Evolutionary conservation across 2,888 invertebrate species (phyloP).

Genomic region (Sepiola atlantica): DNA sequence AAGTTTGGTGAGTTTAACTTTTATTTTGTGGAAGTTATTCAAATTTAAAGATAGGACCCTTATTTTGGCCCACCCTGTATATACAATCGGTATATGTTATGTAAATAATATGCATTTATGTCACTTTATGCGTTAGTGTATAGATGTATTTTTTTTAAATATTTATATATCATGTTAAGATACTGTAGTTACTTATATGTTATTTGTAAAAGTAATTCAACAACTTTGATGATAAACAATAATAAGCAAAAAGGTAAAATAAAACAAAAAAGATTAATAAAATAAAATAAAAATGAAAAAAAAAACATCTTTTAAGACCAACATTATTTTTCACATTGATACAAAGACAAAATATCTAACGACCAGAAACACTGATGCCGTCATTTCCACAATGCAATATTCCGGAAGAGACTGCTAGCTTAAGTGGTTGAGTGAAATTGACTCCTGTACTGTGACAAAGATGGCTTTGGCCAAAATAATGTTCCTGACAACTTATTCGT

Average conservation of each 20-base stretch:
- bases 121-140: not conserved
- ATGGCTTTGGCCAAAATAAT: not conserved
- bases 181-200: not conserved
- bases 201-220: not conserved
- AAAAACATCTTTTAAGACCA: not conserved
- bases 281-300: not conserved
- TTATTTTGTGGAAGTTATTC: no score
- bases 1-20: no score
- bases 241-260: not conserved
- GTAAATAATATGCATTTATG: constrained; percentile 1
- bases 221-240: not conserved
- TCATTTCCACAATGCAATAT: not conserved
- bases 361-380: constrained; percentile 6
- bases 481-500: not conserved
- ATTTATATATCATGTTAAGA: not conserved
- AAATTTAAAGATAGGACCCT: no score
- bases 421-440: constrained; percentile 22
- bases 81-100: not conserved
- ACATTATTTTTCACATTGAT: not conserved
- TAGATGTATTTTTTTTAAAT: not conserved
- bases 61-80: no score
- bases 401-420: not conserved
- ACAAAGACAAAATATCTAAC: not conserved
- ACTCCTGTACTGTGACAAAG: constrained; percentile 21
- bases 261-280: not conserved